Percentiles rank a stretch among this genome's conserved stretches.
phyloP scores from a whole-genome alignment of 2,888 invertebrate species.

The Steromphala cineraria region DNA sequence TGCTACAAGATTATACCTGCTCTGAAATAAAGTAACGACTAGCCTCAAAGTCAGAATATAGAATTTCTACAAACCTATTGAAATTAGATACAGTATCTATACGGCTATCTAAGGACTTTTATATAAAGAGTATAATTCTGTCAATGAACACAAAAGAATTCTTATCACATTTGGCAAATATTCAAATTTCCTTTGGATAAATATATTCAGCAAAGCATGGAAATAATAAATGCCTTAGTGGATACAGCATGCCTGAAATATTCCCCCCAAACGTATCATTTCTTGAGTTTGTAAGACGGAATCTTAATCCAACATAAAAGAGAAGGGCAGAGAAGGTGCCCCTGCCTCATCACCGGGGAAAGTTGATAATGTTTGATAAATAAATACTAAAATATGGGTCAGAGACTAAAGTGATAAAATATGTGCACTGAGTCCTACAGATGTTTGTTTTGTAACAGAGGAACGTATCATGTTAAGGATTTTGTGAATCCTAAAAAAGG shows the following conservation, averaged over 20 bases:
- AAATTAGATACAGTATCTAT: no score
- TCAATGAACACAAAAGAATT: constrained; percentile 1
- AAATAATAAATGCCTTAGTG: constrained; percentile 15
- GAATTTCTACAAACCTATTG: no score
- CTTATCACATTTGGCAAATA: constrained; percentile 14
- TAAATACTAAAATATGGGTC: constrained; percentile 16
- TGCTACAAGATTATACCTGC: no score
- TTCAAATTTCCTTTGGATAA: constrained; percentile 17
- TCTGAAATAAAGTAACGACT: no score
- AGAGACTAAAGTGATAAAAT: constrained; percentile 9
- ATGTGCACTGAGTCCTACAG: neutral
- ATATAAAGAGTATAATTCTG: neutral
- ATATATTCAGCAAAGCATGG: constrained; percentile 15
- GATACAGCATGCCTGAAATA: neutral
- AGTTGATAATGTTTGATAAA: constrained; percentile 3
- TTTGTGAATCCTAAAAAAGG: neutral
- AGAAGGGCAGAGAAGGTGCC: neutral
- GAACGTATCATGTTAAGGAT: neutral
- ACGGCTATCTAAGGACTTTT: neutral
- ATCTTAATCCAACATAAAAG: neutral
- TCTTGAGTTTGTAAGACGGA: neutral
- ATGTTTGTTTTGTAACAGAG: neutral
- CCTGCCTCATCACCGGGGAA: neutral
- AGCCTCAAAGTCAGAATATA: no score
- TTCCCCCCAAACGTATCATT: constrained; percentile 2